Evolutionary conservation across 2,888 invertebrate species (phyloP).

Genomic region (Ischnura elegans): DNA sequence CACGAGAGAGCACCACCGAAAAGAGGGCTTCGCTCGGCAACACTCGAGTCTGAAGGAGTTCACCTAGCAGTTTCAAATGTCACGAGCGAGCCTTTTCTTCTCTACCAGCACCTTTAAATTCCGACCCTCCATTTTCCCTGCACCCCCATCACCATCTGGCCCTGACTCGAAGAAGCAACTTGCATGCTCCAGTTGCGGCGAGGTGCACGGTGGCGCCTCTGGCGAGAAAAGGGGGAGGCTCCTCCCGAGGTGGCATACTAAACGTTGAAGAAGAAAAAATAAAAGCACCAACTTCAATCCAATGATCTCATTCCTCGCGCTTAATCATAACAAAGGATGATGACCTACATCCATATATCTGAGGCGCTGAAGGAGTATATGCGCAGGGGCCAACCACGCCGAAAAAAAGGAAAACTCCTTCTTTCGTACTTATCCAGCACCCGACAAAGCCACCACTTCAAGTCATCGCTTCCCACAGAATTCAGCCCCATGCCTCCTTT

Average conservation of each 20-base stretch:
- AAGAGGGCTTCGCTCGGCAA: background rate
- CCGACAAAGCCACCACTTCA: background rate
- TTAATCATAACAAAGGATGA: background rate
- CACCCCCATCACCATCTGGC: background rate
- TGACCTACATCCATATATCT: background rate
- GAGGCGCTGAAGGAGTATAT: background rate
- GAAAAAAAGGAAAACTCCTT: background rate
- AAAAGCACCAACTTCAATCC: background rate
- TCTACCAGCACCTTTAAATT: too few relatives aligned
- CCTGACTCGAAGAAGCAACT: background rate
- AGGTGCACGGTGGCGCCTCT: too few relatives aligned
- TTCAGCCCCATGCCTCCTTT: background rate
- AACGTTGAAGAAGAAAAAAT: background rate
- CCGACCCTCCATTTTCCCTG: background rate
- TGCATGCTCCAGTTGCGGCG: background rate
- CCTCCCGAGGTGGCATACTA: background rate
- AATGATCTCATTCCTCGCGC: conserved; percentile 8
- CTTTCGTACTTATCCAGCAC: background rate
- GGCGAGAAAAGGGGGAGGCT: background rate
- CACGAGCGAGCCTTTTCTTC: background rate
- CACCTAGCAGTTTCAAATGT: background rate
- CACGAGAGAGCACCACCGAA: background rate
- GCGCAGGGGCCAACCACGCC: background rate
- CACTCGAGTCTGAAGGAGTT: background rate
- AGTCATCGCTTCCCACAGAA: background rate